Evolutionary conservation across 2,888 invertebrate genomes (phyloP).

Genomic region (Acanthoscelides obtectus): DNA sequence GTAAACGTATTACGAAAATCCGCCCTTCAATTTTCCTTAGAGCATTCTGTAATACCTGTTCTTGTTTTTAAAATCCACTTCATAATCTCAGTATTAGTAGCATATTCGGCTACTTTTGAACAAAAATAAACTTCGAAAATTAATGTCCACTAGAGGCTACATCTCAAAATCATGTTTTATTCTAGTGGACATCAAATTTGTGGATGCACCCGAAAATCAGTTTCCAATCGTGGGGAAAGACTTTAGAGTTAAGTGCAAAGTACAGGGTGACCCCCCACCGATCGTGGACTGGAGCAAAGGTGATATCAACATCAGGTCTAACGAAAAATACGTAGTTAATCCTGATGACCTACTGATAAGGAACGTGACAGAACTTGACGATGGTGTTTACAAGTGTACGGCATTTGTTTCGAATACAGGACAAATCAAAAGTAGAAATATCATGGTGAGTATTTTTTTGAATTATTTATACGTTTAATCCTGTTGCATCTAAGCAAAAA

Average conservation of each 20-base stretch:
- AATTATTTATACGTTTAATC: not conserved
- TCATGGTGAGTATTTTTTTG: constrained; percentile 56
- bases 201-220: constrained; percentile 79
- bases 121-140: not conserved
- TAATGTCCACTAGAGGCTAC: too few relatives aligned
- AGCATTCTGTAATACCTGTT: too few relatives aligned
- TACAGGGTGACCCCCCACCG: constrained; percentile 79
- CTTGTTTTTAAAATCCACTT: too few relatives aligned
- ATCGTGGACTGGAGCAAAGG: constrained; percentile 83
- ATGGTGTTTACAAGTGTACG: constrained; percentile 81
- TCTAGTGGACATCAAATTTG: constrained; percentile 78
- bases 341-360: constrained; percentile 74
- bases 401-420: constrained; percentile 82
- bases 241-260: constrained; percentile 76
- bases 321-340: constrained; percentile 68
- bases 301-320: constrained; percentile 60
- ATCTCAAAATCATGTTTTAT: constrained; percentile 17
- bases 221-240: constrained; percentile 72
- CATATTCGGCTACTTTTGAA: not conserved
- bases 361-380: constrained; percentile 74
- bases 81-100: not conserved
- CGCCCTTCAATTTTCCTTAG: too few relatives aligned
- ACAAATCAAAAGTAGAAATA: constrained; percentile 69
- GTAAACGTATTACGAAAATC: too few relatives aligned
- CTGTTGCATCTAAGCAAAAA: not conserved